Conservation (phyloP, 2,113 vertebrate genomes). For the Azemiops feae region DNA sequence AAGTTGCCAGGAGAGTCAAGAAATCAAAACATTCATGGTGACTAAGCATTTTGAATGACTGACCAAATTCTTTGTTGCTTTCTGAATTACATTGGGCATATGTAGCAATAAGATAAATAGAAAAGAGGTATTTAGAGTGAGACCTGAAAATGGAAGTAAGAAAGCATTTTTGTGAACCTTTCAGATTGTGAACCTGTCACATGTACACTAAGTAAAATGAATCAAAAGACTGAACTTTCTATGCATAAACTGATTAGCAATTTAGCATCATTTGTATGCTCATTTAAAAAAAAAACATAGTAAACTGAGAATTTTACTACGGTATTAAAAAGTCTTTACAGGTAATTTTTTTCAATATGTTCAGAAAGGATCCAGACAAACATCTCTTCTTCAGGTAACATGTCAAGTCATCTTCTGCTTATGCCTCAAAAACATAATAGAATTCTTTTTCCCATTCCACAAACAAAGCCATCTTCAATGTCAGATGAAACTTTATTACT, state of each 20-base stretch:
- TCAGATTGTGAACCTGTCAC: not conserved
- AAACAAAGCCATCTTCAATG: not conserved
- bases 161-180: not conserved
- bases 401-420: not conserved
- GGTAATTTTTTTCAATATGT: not conserved
- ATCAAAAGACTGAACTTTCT: not conserved
- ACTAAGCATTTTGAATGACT: constrained; percentile 54
- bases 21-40: constrained; percentile 46
- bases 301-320: not conserved
- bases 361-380: not conserved
- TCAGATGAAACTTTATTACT: not conserved
- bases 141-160: constrained; percentile 26
- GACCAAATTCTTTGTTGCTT: not conserved
- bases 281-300: not conserved
- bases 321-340: not conserved
- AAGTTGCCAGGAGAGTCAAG: not conserved
- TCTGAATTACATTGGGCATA: constrained; percentile 44
- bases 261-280: not conserved
- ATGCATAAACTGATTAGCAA: not conserved
- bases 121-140: not conserved
- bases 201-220: constrained; percentile 2
- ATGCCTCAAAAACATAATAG: not conserved
- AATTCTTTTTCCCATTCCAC: not conserved
- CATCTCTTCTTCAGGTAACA: not conserved
- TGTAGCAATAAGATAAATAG: constrained; percentile 22